Conservation (phyloP, 1,140 invertebrate genomes). For the Lycorma delicatula region DNA sequence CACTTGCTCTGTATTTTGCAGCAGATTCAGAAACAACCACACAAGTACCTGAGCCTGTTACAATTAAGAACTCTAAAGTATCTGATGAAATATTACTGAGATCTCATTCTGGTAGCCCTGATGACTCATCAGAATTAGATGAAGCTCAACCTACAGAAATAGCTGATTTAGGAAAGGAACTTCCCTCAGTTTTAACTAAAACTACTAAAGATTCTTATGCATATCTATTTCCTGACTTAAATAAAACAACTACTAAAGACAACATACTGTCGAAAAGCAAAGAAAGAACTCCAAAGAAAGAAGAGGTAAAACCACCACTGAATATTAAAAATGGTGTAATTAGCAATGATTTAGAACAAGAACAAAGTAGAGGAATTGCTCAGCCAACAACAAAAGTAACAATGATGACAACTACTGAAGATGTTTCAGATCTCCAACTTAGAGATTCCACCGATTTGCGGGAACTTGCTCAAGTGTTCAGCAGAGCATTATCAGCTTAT, state of each 20-base stretch:
- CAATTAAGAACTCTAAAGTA: constrained; percentile 4
- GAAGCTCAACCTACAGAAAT: constrained; percentile 6
- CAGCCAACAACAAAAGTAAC: constrained; percentile 26
- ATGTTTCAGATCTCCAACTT: constrained; percentile 36
- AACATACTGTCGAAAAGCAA: constrained; percentile 30
- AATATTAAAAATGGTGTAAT: constrained; percentile 30
- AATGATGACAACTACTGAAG: constrained; percentile 39
- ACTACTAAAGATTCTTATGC: constrained; percentile 28
- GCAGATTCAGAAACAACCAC: constrained; percentile 35
- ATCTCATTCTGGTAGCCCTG: constrained; percentile 20
- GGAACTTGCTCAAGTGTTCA: constrained; percentile 72
- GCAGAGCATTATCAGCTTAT: constrained; percentile 68
- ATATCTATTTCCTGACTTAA: constrained; percentile 23
- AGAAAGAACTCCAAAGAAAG: constrained; percentile 35
- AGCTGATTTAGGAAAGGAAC: constrained; percentile 6
- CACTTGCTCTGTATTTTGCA: constrained; percentile 67
- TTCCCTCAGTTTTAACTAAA: constrained; percentile 26
- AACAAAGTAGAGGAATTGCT: constrained; percentile 46
- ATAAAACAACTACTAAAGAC: background rate
- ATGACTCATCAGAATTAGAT: constrained; percentile 7
- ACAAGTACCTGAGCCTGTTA: no score
- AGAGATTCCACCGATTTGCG: constrained; percentile 44
- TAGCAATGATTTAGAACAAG: constrained; percentile 47
- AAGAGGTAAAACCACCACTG: constrained; percentile 37
- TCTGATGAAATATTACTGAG: constrained; percentile 20